A percentile compares a stretch with the other conserved stretches of the same genome.
Evolutionary conservation across 2,888 invertebrate genomes (phyloP).

Genomic region (Macrosoma leucophasiata): DNA sequence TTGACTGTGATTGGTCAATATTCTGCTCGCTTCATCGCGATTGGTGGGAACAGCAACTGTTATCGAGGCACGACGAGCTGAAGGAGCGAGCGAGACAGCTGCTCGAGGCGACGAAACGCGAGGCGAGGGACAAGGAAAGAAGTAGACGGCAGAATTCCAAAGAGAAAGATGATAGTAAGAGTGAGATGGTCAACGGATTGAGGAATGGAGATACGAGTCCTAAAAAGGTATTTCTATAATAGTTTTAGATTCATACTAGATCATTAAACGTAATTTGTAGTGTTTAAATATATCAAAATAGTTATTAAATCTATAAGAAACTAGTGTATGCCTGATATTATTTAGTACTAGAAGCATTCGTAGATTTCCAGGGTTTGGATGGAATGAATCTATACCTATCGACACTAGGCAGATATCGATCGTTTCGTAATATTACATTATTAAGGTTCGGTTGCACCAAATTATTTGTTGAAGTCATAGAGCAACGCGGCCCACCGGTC

Average conservation of each 20-base stretch:
- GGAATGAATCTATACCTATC: too few species aligned
- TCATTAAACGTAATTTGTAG: too few species aligned
- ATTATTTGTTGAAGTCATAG: too few species aligned
- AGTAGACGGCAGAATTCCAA: slow-evolving; percentile 46
- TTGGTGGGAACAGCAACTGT: slow-evolving; percentile 76
- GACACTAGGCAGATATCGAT: too few species aligned
- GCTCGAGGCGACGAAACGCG: slow-evolving; percentile 85
- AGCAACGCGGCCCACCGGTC: too few species aligned
- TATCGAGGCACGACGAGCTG: slow-evolving; percentile 88
- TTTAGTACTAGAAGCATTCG: too few species aligned
- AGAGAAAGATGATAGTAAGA: slow-evolving; percentile 79
- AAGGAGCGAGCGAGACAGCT: slow-evolving; percentile 89
- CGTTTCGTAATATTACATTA: too few species aligned
- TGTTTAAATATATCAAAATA: too few species aligned
- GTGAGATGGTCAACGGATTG: slow-evolving; percentile 70
- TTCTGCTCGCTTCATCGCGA: slow-evolving; percentile 21
- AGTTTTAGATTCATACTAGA: background rate
- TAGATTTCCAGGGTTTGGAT: too few species aligned
- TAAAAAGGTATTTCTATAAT: slow-evolving; percentile 62
- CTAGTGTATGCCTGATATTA: too few species aligned
- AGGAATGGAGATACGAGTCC: slow-evolving; percentile 53
- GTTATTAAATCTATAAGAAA: too few species aligned
- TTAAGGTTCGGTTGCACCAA: too few species aligned
- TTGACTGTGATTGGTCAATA: slow-evolving; percentile 31
- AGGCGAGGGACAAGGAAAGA: slow-evolving; percentile 72